Conservation (phyloP, 2,797 vertebrate species). For the Smutsia gigantea region DNA sequence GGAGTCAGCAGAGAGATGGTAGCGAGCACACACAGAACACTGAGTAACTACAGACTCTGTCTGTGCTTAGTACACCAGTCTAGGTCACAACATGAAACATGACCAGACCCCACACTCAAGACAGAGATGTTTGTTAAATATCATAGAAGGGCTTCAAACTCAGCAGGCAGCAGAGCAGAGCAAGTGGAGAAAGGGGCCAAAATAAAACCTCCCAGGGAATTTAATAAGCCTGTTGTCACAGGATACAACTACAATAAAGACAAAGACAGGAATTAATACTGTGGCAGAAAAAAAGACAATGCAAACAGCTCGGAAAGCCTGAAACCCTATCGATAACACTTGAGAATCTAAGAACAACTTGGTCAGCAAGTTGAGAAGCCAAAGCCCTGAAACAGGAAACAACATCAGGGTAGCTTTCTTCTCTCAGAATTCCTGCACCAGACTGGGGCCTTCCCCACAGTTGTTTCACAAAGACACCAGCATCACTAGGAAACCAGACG, state of each 20-base stretch:
- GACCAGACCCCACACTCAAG: neutral
- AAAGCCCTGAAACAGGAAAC: neutral
- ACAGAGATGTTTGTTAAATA: neutral
- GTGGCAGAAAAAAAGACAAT: neutral
- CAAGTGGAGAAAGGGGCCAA: neutral
- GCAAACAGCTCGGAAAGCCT: neutral
- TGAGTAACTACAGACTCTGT: neutral
- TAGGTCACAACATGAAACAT: neutral
- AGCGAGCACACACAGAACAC: neutral
- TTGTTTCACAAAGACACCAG: neutral
- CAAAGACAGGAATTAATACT: conserved; percentile 36
- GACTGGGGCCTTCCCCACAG: neutral
- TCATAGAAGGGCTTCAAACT: neutral
- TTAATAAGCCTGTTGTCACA: neutral
- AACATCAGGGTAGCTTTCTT: neutral
- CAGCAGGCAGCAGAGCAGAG: neutral
- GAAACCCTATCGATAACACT: neutral
- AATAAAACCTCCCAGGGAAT: neutral
- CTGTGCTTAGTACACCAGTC: neutral
- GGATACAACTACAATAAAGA: neutral
- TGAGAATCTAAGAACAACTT: neutral
- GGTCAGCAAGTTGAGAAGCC: neutral
- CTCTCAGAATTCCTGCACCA: neutral
- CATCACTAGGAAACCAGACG: neutral
- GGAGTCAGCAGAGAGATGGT: accelerated